Percentiles rank a stretch among this genome's conserved stretches.
Conservation (phyloP, 2,888 invertebrate species). For the Athetis lepigone region DNA sequence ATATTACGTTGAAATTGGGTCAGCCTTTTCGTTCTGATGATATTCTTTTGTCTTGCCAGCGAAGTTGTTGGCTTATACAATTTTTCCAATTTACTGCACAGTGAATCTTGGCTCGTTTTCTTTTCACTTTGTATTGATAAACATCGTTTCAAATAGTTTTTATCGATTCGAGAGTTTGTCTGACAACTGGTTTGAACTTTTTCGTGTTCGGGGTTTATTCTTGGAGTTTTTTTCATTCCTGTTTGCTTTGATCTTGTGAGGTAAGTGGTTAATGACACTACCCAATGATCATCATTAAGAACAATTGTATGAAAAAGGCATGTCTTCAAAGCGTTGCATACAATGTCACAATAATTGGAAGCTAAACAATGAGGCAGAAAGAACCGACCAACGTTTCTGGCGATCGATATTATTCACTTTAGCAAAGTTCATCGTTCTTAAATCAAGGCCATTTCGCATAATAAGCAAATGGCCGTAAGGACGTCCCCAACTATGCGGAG, state of each 20-base stretch:
- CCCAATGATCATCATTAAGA: background rate
- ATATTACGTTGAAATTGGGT: slow-evolving; percentile 59
- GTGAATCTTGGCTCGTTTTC: slow-evolving; percentile 11
- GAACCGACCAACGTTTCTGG: slow-evolving; percentile 33
- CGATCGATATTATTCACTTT: slow-evolving; percentile 61
- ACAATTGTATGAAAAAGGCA: background rate
- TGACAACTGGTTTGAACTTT: slow-evolving; percentile 7
- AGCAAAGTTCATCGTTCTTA: slow-evolving; percentile 61
- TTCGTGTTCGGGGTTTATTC: background rate
- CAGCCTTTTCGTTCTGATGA: slow-evolving; percentile 42
- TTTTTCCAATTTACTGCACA: slow-evolving; percentile 39
- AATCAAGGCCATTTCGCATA: slow-evolving; percentile 58
- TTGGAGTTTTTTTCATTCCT: background rate
- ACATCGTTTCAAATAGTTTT: slow-evolving; percentile 19
- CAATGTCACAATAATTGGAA: slow-evolving; percentile 31
- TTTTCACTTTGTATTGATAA: slow-evolving; percentile 18
- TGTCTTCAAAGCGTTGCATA: slow-evolving; percentile 19
- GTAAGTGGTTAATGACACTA: background rate
- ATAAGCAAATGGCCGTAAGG: slow-evolving; percentile 51
- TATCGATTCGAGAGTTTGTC: slow-evolving; percentile 3
- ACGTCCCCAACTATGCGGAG: slow-evolving; percentile 53
- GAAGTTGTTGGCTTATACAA: slow-evolving; percentile 31
- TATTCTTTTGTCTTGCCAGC: slow-evolving; percentile 53
- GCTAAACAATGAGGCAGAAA: slow-evolving; percentile 11
- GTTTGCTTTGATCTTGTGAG: background rate